Evolutionary conservation across 92 coral and sea anemone genomes (phyloP).

Genomic region (Scolanthus callimorphus): DNA sequence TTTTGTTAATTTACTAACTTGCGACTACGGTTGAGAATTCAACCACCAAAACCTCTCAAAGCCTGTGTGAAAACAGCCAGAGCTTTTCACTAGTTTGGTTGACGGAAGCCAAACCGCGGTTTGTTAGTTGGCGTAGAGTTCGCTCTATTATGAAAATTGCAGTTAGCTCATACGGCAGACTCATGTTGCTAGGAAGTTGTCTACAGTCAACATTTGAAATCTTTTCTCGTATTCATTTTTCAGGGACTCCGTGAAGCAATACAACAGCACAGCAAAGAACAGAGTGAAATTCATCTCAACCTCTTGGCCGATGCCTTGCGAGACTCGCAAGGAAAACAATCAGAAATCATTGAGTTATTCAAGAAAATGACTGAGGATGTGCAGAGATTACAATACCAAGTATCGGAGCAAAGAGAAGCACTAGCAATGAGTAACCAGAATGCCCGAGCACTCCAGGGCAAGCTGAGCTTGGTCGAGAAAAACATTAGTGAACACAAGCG

Average conservation of each 20-base stretch:
- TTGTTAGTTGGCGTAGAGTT: no score
- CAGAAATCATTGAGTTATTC: constrained; percentile 9
- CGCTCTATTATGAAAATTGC: no score
- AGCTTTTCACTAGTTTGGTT: no score
- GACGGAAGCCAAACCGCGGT: no score
- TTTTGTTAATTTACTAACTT: no score
- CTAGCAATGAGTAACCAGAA: constrained; percentile 26
- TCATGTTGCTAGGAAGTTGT: no score
- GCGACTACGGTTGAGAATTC: no score
- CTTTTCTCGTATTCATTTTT: constrained; percentile 1
- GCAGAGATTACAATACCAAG: constrained; percentile 10
- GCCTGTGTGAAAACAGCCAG: no score
- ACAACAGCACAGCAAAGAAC: constrained; percentile 33
- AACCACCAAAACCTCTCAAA: no score
- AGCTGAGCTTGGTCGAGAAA: constrained; percentile 39
- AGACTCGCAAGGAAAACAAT: background rate
- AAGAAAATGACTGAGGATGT: constrained; percentile 18
- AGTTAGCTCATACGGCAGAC: no score
- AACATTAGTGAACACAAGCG: constrained; percentile 39
- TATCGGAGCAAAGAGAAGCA: constrained; percentile 39
- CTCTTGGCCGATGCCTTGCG: constrained; percentile 17
- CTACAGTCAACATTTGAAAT: no score
- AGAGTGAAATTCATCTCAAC: constrained; percentile 47
- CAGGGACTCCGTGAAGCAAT: constrained; percentile 60
- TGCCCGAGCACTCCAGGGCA: constrained; percentile 24